Conservation (phyloP, 2,888 invertebrate species). For the Saturnia pavonia region DNA sequence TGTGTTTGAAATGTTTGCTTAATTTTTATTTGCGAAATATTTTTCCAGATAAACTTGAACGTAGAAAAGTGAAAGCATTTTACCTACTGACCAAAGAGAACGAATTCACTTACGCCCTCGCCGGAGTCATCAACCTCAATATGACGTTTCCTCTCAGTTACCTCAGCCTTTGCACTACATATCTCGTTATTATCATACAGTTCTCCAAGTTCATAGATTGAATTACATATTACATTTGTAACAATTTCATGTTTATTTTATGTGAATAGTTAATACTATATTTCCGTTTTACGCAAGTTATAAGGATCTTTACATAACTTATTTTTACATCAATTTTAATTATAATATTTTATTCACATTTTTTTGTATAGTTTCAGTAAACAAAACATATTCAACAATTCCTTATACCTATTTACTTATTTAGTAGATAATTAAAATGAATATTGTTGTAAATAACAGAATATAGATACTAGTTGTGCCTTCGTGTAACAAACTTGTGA, state of each 20-base stretch:
- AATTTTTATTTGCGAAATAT: neutral
- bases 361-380: too few relatives aligned
- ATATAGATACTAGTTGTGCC: too few relatives aligned
- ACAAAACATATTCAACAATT: too few relatives aligned
- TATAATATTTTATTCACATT: too few relatives aligned
- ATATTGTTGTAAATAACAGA: too few relatives aligned
- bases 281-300: neutral
- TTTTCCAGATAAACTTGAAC: constrained; percentile 59
- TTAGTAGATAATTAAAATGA: too few relatives aligned
- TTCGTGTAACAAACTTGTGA: too few relatives aligned
- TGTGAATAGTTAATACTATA: neutral
- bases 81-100: constrained; percentile 61
- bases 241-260: neutral
- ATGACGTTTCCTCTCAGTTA: constrained; percentile 70
- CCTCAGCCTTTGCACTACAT: constrained; percentile 65
- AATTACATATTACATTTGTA: constrained; percentile 13
- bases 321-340: too few relatives aligned
- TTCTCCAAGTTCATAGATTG: constrained; percentile 70
- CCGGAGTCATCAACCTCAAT: constrained; percentile 62
- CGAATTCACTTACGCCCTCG: constrained; percentile 63
- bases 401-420: too few relatives aligned
- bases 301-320: neutral
- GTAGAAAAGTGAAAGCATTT: constrained; percentile 64
- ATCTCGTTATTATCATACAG: constrained; percentile 68
- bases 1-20: neutral